Base-by-base conservation (phyloP, 2,113 vertebrate genomes). In the Rhineura floridana region DNA sequence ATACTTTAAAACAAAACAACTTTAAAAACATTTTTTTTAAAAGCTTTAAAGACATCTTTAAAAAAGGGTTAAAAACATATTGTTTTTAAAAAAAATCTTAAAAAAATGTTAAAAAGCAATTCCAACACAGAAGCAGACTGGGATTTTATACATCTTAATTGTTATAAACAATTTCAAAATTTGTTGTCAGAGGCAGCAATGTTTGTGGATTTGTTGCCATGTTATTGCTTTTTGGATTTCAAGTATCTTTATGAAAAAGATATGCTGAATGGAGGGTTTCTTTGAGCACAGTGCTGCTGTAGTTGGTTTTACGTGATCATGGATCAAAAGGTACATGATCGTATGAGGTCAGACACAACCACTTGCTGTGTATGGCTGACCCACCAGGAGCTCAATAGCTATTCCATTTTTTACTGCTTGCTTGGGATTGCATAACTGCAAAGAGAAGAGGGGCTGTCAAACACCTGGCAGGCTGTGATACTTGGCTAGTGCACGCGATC, bases 151-250 rank as follows among this genome's bases (percentile, higher is more conserved):
- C 73, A 28, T 82, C 72, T 39, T 2, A 65, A 62, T 46, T 81
- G 69, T 89, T 46, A 87, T 83, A 91, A 85, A 85, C 9, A 23
- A 12, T 36, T 59, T 36, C n/a, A 11, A 65, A 42, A 42, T 44
- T 36, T 81, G 12, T 55, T 44, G 23, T 63, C 13, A 44, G 6
- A 30, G 62, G 25, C 55, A 59, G 17, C 55, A 63, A 30, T 10
- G 4, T 15, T 81, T 28, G 25, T 19, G 4, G 55, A 55, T 7
- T 36, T 42, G n/a, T 28, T 63, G n/a, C n/a, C 36, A 6, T 19
- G 28, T 5, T 81, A 36, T 39, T 42, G 36, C 55, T 62, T 81
- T 59, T 21, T 42, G 21, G 50, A 79, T 79, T n/a, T 79, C 69
- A 23, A 39, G 36, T 8, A 65, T 9, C 63, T 65, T 65, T 65